Evolutionary conservation across 2,113 vertebrate species (phyloP).

Genomic region (Fukomys damarensis): DNA sequence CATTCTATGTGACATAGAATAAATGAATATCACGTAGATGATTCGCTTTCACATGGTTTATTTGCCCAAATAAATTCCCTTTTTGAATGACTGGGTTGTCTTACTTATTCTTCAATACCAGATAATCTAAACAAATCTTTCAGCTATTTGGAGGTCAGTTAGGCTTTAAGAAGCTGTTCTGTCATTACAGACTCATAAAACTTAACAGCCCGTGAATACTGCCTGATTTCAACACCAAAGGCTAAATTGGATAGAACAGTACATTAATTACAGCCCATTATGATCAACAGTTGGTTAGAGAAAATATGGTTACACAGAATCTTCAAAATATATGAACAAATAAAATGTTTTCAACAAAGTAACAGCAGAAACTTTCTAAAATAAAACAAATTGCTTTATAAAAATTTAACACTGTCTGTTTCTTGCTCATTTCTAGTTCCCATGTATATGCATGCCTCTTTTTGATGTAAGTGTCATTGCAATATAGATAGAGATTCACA

Average conservation of each 20-base stretch:
- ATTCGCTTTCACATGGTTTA: constrained; percentile 52
- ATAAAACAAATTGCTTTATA: background rate
- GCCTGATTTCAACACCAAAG: constrained; percentile 78
- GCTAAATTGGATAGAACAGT: constrained; percentile 79
- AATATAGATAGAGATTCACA: background rate
- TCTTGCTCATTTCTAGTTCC: background rate
- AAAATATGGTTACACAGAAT: constrained; percentile 17
- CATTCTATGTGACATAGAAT: background rate
- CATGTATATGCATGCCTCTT: background rate
- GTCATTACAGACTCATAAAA: constrained; percentile 84
- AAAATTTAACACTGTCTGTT: background rate
- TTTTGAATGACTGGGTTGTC: background rate
- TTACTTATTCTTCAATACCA: constrained; percentile 79
- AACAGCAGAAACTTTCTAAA: constrained; percentile 8
- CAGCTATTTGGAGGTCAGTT: constrained; percentile 81
- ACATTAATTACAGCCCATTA: constrained; percentile 82
- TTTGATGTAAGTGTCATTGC: background rate
- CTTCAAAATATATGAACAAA: constrained; percentile 14
- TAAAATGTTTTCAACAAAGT: background rate
- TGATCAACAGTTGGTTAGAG: constrained; percentile 43
- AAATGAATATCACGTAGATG: constrained; percentile 7
- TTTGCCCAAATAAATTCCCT: constrained; percentile 48
- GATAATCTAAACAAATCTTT: constrained; percentile 80
- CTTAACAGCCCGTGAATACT: constrained; percentile 81
- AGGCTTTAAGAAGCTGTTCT: constrained; percentile 78